phyloP scores from a whole-genome alignment of 2,797 vertebrate species.

The Sebastolobus alascanus region DNA sequence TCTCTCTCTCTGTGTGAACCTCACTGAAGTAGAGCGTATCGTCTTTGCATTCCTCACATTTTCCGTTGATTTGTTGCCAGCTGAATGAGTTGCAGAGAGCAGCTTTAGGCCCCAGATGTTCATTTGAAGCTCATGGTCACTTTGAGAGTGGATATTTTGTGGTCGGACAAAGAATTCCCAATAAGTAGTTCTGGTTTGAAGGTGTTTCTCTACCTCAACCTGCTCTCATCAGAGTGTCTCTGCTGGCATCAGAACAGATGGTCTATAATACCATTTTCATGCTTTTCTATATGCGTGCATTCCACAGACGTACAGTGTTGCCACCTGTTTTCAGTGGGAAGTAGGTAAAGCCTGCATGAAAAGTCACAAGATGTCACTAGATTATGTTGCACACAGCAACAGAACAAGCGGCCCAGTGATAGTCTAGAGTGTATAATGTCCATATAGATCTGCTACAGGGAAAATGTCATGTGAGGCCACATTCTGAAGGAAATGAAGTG shows the following conservation, averaged over 20 bases:
- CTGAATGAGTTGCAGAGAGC: not conserved
- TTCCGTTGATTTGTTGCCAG: not conserved
- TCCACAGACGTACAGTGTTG: not conserved
- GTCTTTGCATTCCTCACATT: constrained; percentile 52
- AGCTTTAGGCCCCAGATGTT: constrained; percentile 8
- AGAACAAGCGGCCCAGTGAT: too few species aligned
- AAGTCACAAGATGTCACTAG: too few species aligned
- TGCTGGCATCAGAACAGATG: not conserved
- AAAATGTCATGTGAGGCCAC: not conserved
- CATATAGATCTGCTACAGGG: not conserved
- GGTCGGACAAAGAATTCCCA: not conserved
- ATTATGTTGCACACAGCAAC: too few species aligned
- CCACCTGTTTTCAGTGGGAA: too few species aligned
- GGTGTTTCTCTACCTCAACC: not conserved
- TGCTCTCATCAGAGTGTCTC: not conserved
- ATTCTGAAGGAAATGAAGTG: constrained; percentile 31
- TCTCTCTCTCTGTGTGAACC: constrained; percentile 17
- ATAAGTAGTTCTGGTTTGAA: not conserved
- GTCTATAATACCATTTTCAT: not conserved
- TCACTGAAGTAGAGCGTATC: not conserved
- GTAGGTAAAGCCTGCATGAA: too few species aligned
- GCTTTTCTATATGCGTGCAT: not conserved
- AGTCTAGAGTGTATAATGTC: too few species aligned
- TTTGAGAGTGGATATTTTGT: not conserved
- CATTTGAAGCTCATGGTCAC: too few species aligned